Base-by-base conservation (phyloP, 2,113 vertebrate species). In the Cryptomyrus ogoouensis region DNA sequence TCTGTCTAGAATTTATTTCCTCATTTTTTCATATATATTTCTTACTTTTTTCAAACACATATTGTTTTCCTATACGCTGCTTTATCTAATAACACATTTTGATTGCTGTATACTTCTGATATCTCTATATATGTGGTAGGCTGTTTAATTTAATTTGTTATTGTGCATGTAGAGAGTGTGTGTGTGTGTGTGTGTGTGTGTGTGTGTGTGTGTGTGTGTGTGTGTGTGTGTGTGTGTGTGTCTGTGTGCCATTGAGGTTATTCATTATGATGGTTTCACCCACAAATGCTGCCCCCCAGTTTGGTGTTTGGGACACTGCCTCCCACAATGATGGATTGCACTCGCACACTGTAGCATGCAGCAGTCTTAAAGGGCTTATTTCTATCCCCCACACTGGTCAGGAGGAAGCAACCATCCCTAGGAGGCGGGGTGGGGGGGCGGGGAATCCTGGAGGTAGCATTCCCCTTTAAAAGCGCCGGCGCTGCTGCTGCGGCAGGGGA, bases 391-490 rank as follows among this genome's bases (percentile, higher is more conserved):
- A 89, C 24, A 84, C 21, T 89, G 49, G 24, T 17, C 27, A 84
- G 10, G 46, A 49, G 21, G n/a, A 87, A 52, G 50, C 85, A 56
- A 21, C 24, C 15, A 39, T 84, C 21, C 19, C 15, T 47, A 8
- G 87, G 58, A 31, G 58, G 88, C 31, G 13, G 21, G 62, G 88
- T 62, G 62, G 88, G 88, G 92, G 92, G 88, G 15, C 50, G 15
- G 24, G 31, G 35, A n/a, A 12, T 39, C 31, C 44, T 50, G 93
- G 95, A 96, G 95, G 96, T 95, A 95, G 96, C 93, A 70, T 96
- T 97, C 96, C 97, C 96, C 97, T 97, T 97, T 97, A 97, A 97
- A 97, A 97, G 96, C 96, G 95, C 95, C 94, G 93, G 96, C 96
- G 95, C 94, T 56, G 85, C 85, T 95, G 96, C 95, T 97, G 97